A percentile compares a stretch with the other conserved stretches of the same genome.
phyloP scores from a whole-genome alignment of 2,113 vertebrate species.

The Albula goreensis region DNA sequence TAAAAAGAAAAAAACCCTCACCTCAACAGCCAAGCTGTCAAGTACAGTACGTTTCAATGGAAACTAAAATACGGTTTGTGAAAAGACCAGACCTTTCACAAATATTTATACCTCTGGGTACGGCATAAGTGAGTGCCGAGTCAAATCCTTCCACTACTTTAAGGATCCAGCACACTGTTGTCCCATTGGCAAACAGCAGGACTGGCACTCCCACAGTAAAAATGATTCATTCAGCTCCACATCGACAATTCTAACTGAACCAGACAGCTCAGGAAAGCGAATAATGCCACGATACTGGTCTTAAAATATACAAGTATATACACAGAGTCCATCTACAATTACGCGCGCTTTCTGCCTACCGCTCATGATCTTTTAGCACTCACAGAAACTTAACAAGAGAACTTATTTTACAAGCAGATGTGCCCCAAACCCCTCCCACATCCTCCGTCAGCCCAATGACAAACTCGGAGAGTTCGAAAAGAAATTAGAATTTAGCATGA shows the following conservation, averaged over 20 bases:
- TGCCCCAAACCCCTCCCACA: neutral
- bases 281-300: neutral
- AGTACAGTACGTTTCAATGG: slow-evolving; percentile 58
- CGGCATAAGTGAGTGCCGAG: slow-evolving; percentile 7
- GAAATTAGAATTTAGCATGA: neutral
- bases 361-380: neutral
- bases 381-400: neutral
- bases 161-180: neutral
- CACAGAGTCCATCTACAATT: neutral
- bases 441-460: neutral
- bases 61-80: slow-evolving; percentile 58
- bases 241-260: neutral
- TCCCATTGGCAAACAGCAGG: neutral
- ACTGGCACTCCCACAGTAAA: neutral
- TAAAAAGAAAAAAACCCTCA: slow-evolving; percentile 21
- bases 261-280: neutral
- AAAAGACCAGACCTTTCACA: slow-evolving; percentile 39
- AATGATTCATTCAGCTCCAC: neutral
- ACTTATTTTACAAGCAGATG: neutral
- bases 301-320: neutral
- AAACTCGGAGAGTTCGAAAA: neutral
- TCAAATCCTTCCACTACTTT: slow-evolving; percentile 12
- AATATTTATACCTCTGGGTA: slow-evolving; percentile 26
- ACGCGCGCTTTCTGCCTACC: neutral
- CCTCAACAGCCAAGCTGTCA: slow-evolving; percentile 58